Percentiles rank a stretch among this genome's conserved stretches.
Evolutionary conservation across 2,888 invertebrate genomes (phyloP).

Genomic region (Nebria brevicollis): DNA sequence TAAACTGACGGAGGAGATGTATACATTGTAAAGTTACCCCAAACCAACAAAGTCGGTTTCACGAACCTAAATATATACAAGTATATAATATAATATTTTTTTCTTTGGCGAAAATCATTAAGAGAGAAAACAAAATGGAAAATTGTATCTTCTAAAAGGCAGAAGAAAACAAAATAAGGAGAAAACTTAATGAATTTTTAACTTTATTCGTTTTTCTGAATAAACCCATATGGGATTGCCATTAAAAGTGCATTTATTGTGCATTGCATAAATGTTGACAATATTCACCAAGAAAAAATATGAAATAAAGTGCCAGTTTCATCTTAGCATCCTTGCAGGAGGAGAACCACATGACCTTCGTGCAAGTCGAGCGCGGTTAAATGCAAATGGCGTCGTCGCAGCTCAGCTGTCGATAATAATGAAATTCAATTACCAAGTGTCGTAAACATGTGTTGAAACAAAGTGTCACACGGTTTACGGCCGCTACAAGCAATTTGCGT

Average conservation of each 20-base stretch:
- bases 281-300: no score
- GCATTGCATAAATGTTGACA: no score
- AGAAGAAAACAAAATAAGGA: background rate
- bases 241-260: no score
- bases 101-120: constrained; percentile 10
- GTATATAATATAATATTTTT: background rate
- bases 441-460: constrained; percentile 44
- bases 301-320: no score
- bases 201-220: background rate
- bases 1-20: background rate
- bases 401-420: constrained; percentile 46
- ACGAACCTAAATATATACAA: background rate
- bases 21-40: background rate
- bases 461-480: constrained; percentile 37
- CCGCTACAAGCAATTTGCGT: constrained; percentile 24
- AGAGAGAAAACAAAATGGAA: background rate
- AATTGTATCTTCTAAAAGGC: background rate
- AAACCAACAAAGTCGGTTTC: background rate
- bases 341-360: background rate
- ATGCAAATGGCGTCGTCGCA: constrained; percentile 10
- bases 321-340: no score
- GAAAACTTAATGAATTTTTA: background rate
- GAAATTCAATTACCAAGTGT: constrained; percentile 45
- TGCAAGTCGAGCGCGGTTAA: background rate
- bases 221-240: no score